phyloP scores from a whole-genome alignment of 2,113 vertebrate genomes.

The Ramphastos sulfuratus region DNA sequence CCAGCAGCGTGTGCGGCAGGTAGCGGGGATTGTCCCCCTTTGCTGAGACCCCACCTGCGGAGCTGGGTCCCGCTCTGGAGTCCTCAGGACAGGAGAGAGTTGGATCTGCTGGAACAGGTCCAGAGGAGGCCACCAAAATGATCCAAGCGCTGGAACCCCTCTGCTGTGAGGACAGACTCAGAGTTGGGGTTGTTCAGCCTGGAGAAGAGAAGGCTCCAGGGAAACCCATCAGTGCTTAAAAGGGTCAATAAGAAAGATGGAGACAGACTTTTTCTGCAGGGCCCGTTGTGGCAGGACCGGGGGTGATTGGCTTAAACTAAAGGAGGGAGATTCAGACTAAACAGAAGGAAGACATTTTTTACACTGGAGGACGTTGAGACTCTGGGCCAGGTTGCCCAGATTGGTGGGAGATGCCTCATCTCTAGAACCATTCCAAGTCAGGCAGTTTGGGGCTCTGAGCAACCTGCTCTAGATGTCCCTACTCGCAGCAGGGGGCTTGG shows the following conservation, averaged over 20 bases:
- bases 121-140: background rate
- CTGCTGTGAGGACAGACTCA: background rate
- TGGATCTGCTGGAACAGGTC: background rate
- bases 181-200: background rate
- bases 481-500: background rate
- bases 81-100: background rate
- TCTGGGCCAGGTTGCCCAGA: background rate
- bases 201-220: background rate
- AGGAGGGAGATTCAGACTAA: background rate
- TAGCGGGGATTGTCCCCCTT: background rate
- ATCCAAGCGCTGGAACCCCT: background rate
- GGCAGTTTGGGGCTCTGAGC: too few species aligned
- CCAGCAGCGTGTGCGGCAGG: background rate
- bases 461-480: background rate
- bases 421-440: background rate
- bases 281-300: background rate
- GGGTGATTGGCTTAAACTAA: background rate
- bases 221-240: background rate
- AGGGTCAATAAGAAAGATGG: background rate
- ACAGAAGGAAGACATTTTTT: background rate
- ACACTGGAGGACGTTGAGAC: background rate
- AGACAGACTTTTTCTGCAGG: background rate
- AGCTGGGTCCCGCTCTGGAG: background rate
- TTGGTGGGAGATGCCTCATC: background rate
- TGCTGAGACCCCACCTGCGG: background rate